Evolutionary conservation across 2,888 invertebrate species (phyloP), one percentile per base, ranked within the genome.

Genomic region (Dryocosmus kuriphilus): DNA sequence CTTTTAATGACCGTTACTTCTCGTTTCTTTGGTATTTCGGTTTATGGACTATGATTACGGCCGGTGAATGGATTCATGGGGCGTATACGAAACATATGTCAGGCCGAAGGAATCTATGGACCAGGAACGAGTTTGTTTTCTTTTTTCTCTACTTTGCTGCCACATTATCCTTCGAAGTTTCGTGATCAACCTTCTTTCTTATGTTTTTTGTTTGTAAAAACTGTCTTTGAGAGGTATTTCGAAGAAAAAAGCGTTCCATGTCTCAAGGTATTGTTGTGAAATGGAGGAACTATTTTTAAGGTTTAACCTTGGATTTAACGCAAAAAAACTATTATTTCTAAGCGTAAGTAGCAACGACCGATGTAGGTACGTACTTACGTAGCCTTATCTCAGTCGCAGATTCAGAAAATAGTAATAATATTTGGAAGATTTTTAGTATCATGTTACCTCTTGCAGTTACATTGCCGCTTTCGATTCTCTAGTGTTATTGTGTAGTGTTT

Each of bases 1-100:
- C 46, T 67, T 46, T 57, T 51, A 46, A 46, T 46, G 67, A 46
- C 67, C 67, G 30, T 30, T 67, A 67, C 67, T 30, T 67, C 46
- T 27, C 16, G 67, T 67, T 67, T 67, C 46, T 46, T 67, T 30
- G 46, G 67, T 27, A 67, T 67, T 67, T 67, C 67, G 30, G 67
- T 67, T 67, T 67, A 67, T 67, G 67, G 46, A 71, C 67, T 71
- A 19, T 27, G 67, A 71, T 71, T 71, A 71, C 67, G 46, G 30
- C 27, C 67, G 46, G 67, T 71, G 67, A 71, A 71, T 71, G 67
- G 51, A 71, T 30, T 71, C 67, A 46, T 51, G 67, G 67, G 51
- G 67, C 67, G 67, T 51, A 30, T 19, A 71, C 46, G 67, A 71
- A 51, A 71, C 46, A 71, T 71, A 71, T 71, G 67, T 71, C 67